Evolutionary conservation across 2,113 vertebrate species (phyloP).

Genomic region (Entomyzon cyanotis): DNA sequence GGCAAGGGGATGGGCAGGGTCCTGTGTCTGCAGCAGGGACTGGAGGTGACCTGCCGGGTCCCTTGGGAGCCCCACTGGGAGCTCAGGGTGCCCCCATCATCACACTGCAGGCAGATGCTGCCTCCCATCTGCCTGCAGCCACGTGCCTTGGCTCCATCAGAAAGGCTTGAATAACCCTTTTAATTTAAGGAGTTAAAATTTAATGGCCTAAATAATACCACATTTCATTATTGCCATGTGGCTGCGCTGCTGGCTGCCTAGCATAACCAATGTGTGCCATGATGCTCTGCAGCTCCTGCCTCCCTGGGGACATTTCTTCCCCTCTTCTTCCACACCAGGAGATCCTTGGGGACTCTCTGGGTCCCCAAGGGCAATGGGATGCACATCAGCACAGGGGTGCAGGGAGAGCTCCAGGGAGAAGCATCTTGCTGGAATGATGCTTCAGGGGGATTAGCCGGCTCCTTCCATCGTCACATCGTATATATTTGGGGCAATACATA

Average conservation of each 20-base stretch:
- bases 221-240: background rate
- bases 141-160: background rate
- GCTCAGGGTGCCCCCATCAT: fast-evolving
- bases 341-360: background rate
- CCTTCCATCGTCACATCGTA: background rate
- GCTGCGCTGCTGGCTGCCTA: background rate
- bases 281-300: background rate
- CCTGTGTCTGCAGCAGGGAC: background rate
- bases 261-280: fast-evolving
- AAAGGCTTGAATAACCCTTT: constrained; percentile 26
- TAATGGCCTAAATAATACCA: constrained; percentile 26
- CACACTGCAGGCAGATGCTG: background rate
- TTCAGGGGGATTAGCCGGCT: background rate
- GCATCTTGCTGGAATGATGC: background rate
- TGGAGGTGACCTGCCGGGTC: background rate
- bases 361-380: background rate
- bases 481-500: background rate
- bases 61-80: background rate
- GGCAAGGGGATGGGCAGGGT: background rate
- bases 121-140: background rate
- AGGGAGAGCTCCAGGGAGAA: background rate
- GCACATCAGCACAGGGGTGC: background rate
- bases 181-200: constrained; percentile 39
- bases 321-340: background rate
- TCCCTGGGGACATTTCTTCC: background rate